Base-by-base conservation (phyloP, 2,888 invertebrate species). In the Apodemia duryi region DNA sequence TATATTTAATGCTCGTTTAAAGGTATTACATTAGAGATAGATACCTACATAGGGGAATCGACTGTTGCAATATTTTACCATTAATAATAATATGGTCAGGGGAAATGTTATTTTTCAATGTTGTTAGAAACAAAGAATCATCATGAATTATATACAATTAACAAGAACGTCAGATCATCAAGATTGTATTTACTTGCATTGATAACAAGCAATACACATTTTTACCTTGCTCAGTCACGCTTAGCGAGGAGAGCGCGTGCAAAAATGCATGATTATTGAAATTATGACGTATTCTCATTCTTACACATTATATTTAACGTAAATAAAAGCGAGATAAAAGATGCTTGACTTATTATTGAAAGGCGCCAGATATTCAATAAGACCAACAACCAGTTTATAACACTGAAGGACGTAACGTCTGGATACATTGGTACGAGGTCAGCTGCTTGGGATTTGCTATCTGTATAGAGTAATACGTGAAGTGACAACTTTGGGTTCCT, bases 361-460 rank as follows among this genome's bases (percentile, higher is more conserved):
- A 46, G 46, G 63, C 64, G 63, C 63, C 65, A 65, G 61, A 62
- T 63, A 63, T 54, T 66, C 63, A 63, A 35, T 41, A 54, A 68
- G 69, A 65, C 57, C 63, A 60, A 63, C 65, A 66, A 68, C 68
- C 67, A 63, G 63, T 66, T 67, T 29, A 66, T 63, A 57, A 66
- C 65, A 66, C 38, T 66, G 69, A 71, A 69, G 67, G 68, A 69
- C 66, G 64, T 54, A 52, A 62, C 66, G 64, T 57, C 65, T 66
- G 62, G 66, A 49, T 68, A 13, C 5, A 13, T 13, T 46, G 46
- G 13, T 13, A 64, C 69, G 66, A 72, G 69, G 70, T 61, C 66
- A 67, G 52, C 67, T 65, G 67, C 66, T 69, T 68, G 68, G 70
- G 65, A 72, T 74, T 68, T 74, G 68, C 63, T 73, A 69, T 74